Base-by-base conservation (phyloP, 2,797 vertebrate genomes). In the Squalus acanthias region DNA sequence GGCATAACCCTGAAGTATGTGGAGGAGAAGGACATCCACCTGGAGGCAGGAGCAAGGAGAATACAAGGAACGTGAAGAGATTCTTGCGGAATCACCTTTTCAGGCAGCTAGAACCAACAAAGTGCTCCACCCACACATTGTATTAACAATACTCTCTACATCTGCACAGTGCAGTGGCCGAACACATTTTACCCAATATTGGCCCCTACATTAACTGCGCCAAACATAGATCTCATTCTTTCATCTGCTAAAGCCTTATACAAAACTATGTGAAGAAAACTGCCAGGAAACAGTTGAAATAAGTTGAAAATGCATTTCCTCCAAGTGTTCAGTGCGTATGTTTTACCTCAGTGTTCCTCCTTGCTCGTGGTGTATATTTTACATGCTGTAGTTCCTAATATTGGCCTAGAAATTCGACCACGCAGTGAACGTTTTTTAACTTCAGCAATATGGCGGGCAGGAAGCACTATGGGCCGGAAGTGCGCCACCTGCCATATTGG, bases 161-260 rank as follows among this genome's bases (percentile, higher is more conserved):
- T 89, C 53, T 89, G 50, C 87, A 60, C 24, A 29, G 57, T 33
- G 50, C 53, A 26, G 24, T 57, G 26, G 87, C 87, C 53, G 63
- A 91, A 91, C 13, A 91, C 57, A 92, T 92, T 65, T 92, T 65
- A 63, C 89, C 89, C 60, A 63, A 92, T 65, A 92, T 65, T 92
- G 89, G 89, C 89, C 89, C 65, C 89, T 65, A 29, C 33, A 65
- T 17, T 15, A 92, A 92, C 60, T 65, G 89, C 65, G 57, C 57
- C 88, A 91, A 91, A n/a, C 12, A 15, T 57, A 65, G 33, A 92
- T 39, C 33, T 92, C 89, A 92, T 65, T 92, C 60, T 67, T 92
- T 92, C 89, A 92, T n/a, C 57, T 65, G 89, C 60, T 65, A 29
- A 65, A 65, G 33, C 60, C 33, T 92, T 8, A 17, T 65, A 33